Evolutionary conservation across 2,797 vertebrate genomes (phyloP), one percentile per base, ranked within the genome.

Genomic region (Scomberomorus guttatus): DNA sequence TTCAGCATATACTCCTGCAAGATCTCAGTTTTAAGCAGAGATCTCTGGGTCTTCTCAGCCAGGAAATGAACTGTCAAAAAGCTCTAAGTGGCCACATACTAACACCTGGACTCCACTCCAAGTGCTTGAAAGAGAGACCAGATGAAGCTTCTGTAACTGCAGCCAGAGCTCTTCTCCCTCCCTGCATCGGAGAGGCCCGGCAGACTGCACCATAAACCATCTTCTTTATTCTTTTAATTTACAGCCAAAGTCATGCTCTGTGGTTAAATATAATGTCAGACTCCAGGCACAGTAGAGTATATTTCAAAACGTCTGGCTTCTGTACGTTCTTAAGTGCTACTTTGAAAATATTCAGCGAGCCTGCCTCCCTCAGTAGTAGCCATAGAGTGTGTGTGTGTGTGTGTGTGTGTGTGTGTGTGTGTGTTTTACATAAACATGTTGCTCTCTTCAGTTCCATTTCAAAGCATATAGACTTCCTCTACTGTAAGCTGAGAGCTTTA

Each of bases 221-320:
- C 82, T 29, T 75, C 85, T 82, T 80, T 77, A 80, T 87, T 84
- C 80, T 84, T 92, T 89, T 83, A 85, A 93, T 93, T 92, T 94
- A 87, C 75, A 86, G 85, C 87, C 85, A 81, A 83, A 86, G 83
- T 82, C 83, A 65, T 85, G 81, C 87, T 89, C 90, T 91, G 90
- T 34, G 90, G 91, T 90, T 72, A 66, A 73, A 85, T 79, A 72
- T 90, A 90, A 93, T 91, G 91, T 89, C 90, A 90, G 91, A 81
- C 86, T 92, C 72, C 77, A 82, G 89, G 77, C 89, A 71, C 44
- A 12, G 63, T 39, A 75, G 86, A 86, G 86, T 68, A 34, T 93
- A 88, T 94, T 90, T 93, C 88, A 89, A 90, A 90, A 87, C 61
- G 86, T 76, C 87, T 92, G 83, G 82, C 87, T 92, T 86, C 82